A percentile compares a stretch with the other conserved stretches of the same genome.
phyloP scores from a whole-genome alignment of 1,140 invertebrate genomes.

The Brachionus asplanchnoidis region DNA sequence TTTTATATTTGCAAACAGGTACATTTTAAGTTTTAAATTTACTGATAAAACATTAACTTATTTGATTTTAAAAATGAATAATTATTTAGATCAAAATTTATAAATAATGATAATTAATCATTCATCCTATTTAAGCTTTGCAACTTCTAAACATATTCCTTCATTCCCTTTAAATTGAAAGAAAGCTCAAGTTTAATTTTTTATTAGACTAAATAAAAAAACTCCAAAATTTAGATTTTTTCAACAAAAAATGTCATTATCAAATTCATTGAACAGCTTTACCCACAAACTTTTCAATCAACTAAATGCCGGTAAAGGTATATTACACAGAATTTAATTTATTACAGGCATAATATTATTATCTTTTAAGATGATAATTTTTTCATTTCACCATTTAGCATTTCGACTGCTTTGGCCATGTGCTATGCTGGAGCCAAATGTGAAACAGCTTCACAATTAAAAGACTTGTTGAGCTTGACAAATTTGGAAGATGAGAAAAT shows the following conservation, averaged over 20 bases:
- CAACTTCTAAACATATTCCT: not conserved
- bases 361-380: too few relatives aligned
- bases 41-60: not conserved
- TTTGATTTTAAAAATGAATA: not conserved
- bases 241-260: conserved; percentile 3
- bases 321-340: too few relatives aligned
- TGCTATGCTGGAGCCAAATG: too few relatives aligned
- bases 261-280: conserved; percentile 25
- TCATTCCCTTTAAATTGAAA: not conserved
- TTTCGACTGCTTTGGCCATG: too few relatives aligned
- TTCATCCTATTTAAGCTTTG: not conserved
- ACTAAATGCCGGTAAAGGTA: too few relatives aligned
- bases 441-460: too few relatives aligned
- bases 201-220: not conserved
- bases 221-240: not conserved
- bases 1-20: too few relatives aligned
- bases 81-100: not conserved
- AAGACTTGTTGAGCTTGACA: too few relatives aligned
- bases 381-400: too few relatives aligned
- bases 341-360: too few relatives aligned
- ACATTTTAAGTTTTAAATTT: not conserved
- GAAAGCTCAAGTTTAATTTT: not conserved
- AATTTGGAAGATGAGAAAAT: too few relatives aligned
- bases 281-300: too few relatives aligned
- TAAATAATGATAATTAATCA: not conserved